Conservation (phyloP, 1,140 invertebrate species). For the Whitmania pigra region DNA sequence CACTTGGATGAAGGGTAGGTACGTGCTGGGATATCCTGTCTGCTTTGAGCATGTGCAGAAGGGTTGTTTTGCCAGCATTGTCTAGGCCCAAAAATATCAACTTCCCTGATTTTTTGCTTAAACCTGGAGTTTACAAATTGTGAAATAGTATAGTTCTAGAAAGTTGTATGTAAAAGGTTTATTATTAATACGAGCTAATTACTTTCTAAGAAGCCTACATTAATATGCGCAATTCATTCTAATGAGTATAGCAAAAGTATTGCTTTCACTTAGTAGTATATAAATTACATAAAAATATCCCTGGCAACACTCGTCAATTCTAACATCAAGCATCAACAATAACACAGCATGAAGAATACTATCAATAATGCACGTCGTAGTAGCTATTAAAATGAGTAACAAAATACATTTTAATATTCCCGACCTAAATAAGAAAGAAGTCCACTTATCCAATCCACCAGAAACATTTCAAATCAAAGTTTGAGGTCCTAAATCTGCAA, state of each 20-base stretch:
- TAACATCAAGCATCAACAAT: not conserved
- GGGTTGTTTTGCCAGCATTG: slow-evolving; percentile 98
- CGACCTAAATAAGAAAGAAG: slow-evolving; percentile 20
- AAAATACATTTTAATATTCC: not conserved
- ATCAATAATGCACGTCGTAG: too few species aligned
- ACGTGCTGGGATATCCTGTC: slow-evolving; percentile 97
- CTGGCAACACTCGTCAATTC: not conserved
- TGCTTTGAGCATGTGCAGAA: slow-evolving; percentile 98
- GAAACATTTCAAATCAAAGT: slow-evolving; percentile 17
- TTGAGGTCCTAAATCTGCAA: too few species aligned
- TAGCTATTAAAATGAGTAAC: too few species aligned
- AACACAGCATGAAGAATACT: not conserved
- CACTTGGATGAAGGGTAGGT: slow-evolving; percentile 87
- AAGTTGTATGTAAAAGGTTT: too few species aligned
- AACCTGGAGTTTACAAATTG: slow-evolving; percentile 16
- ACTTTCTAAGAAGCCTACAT: not conserved
- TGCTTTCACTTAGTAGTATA: not conserved
- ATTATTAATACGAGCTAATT: too few species aligned
- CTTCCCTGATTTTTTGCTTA: slow-evolving; percentile 90
- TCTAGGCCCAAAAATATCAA: slow-evolving; percentile 95
- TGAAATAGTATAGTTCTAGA: not conserved
- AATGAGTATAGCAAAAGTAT: not conserved
- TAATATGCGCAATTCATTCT: not conserved
- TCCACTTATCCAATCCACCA: slow-evolving; percentile 23
- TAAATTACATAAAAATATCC: not conserved